Evolutionary conservation across 2,113 vertebrate species (phyloP), one percentile per base, ranked within the genome.

Genomic region (Sander vitreus): DNA sequence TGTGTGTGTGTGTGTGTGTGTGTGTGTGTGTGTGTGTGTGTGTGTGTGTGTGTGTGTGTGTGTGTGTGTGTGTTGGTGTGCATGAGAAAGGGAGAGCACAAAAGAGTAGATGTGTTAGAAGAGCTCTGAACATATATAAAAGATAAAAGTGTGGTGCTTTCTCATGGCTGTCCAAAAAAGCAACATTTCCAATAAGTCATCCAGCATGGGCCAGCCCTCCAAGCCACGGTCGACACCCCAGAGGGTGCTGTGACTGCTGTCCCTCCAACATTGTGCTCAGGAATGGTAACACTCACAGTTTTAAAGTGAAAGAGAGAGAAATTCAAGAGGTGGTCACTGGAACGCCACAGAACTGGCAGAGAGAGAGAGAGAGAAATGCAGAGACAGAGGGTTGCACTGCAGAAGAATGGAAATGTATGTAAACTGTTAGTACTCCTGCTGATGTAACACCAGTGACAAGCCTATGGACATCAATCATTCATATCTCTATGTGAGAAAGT

Each of bases 161-260:
- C 67, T 83, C 15, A 83, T 75, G 21, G 59, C 57, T 75, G 65
- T 74, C 76, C 70, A 81, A 79, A 81, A 47, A 47, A 65, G 10
- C 45, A 18, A 68, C 2, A 80, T 50, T 72, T 85, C 71, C 71
- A 85, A 33, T 43, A 73, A 64, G 62, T 63, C 51, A 64, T 65
- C 51, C 33, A 75, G 50, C 55, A 33, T 25, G 71, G 60, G 81
- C 77, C 59, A 75, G 74, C 30, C 25, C 66, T 78, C 19, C 57
- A 14, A 83, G 47, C 60, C 47, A 48, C 69, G 64, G 55, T 57
- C 8, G 5, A 55, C 62, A 69, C 66, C 57, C 59, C 36, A 59
- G 74, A 81, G 80, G 63, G 80, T 13, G 47, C 59, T 30, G 47
- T 25, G 67, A 75, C 75, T 58, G 86, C 47, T 84, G 55, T 45